Conservation (phyloP, 37 sponge, comb jelly and placozoan genomes). For the Dysidea cf. avara region DNA sequence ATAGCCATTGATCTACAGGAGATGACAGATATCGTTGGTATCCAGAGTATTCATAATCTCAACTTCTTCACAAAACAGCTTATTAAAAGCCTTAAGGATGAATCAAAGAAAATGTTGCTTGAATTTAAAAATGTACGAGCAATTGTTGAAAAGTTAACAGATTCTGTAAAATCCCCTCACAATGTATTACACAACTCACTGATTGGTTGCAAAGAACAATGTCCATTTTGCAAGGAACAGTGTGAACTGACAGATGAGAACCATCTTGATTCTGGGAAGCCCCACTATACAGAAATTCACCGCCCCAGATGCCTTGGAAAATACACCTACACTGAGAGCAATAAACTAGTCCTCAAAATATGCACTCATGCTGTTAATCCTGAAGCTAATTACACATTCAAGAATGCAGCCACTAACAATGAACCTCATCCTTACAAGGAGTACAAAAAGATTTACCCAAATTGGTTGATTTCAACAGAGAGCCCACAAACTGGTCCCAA, state of each 20-base stretch:
- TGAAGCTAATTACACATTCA: background rate
- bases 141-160: background rate
- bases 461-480: constrained; percentile 5
- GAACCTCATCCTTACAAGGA: constrained; percentile 2
- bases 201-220: constrained; percentile 13
- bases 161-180: background rate
- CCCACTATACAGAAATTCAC: background rate
- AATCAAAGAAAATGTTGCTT: no score
- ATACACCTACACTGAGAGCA: background rate
- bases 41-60: background rate
- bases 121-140: background rate
- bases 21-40: no score
- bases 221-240: constrained; percentile 15
- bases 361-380: background rate
- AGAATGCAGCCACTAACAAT: no score
- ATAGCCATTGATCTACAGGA: no score
- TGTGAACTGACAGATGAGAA: constrained; percentile 15
- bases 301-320: constrained; percentile 15
- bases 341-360: constrained; percentile 1
- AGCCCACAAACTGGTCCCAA: constrained; percentile 2
- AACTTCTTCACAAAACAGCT: constrained; percentile 6
- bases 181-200: background rate
- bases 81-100: background rate
- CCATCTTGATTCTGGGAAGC: background rate
- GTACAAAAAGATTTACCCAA: background rate